Conservation (phyloP, 1,140 invertebrate species). For the Brachystomella parvula region DNA sequence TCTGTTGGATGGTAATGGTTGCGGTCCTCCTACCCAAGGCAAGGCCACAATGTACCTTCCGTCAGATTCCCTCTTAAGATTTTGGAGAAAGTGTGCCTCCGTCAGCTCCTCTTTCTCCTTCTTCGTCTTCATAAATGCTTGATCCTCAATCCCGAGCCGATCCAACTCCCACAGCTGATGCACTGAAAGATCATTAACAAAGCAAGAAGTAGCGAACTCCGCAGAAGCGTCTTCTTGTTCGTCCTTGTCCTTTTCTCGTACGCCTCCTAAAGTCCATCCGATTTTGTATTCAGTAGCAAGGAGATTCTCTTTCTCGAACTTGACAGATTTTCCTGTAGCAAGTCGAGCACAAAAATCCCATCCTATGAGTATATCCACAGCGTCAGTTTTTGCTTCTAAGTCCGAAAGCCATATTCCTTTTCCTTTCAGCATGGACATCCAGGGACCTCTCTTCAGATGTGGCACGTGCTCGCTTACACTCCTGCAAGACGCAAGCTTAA, state of each 20-base stretch:
- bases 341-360: background rate
- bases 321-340: background rate
- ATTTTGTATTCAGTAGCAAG: slow-evolving; percentile 38
- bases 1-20: slow-evolving; percentile 14
- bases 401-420: slow-evolving; percentile 32
- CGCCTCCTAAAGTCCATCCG: slow-evolving; percentile 40
- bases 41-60: slow-evolving; percentile 17
- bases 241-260: background rate
- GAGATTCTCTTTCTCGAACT: slow-evolving; percentile 22
- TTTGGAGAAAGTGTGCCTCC: slow-evolving; percentile 7
- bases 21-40: slow-evolving; percentile 16
- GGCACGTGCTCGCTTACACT: background rate
- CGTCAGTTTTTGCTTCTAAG: background rate
- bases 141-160: slow-evolving; percentile 24
- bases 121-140: background rate
- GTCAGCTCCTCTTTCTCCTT: slow-evolving; percentile 3
- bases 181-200: slow-evolving; percentile 20
- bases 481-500: slow-evolving; percentile 11
- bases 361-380: slow-evolving; percentile 12
- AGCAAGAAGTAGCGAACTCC: no score
- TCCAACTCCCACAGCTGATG: slow-evolving; percentile 42
- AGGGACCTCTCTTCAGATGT: slow-evolving; percentile 9
- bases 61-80: background rate
- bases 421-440: slow-evolving; percentile 16
- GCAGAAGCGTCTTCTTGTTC: no score